phyloP scores from a whole-genome alignment of 2,888 invertebrate genomes.

The Hofmannophila pseudospretella region DNA sequence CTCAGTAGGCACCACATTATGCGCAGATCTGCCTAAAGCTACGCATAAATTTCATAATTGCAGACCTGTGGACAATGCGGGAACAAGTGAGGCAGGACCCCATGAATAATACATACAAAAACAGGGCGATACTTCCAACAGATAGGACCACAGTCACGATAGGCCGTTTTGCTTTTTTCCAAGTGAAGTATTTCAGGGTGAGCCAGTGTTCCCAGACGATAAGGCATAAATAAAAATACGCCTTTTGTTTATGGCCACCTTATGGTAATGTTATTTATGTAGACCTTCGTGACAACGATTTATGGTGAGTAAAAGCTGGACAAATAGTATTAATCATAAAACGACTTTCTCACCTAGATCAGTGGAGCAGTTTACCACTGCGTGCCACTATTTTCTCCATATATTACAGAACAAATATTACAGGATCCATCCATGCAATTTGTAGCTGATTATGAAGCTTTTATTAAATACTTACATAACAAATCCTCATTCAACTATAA shows the following conservation, averaged over 20 bases:
- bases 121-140: slow-evolving; percentile 40
- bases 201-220: slow-evolving; percentile 30
- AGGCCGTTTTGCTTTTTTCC: slow-evolving; percentile 49
- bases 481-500: not conserved
- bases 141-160: slow-evolving; percentile 41
- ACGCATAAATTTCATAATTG: slow-evolving; percentile 71
- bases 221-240: slow-evolving; percentile 26
- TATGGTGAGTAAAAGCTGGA: slow-evolving; percentile 15
- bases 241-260: slow-evolving; percentile 25
- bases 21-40: slow-evolving; percentile 60
- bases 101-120: slow-evolving; percentile 69
- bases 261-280: slow-evolving; percentile 20
- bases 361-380: no score
- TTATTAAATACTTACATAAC: not conserved
- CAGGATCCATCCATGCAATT: no score
- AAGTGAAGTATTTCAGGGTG: slow-evolving; percentile 44
- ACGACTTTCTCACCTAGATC: no score
- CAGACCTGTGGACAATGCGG: slow-evolving; percentile 68
- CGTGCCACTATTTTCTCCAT: no score
- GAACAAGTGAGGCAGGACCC: slow-evolving; percentile 57
- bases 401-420: no score
- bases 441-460: no score
- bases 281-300: slow-evolving; percentile 7
- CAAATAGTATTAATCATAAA: no score
- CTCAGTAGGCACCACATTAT: slow-evolving; percentile 53